phyloP scores from a whole-genome alignment of 1,140 invertebrate genomes.

The Bombus affinis region DNA sequence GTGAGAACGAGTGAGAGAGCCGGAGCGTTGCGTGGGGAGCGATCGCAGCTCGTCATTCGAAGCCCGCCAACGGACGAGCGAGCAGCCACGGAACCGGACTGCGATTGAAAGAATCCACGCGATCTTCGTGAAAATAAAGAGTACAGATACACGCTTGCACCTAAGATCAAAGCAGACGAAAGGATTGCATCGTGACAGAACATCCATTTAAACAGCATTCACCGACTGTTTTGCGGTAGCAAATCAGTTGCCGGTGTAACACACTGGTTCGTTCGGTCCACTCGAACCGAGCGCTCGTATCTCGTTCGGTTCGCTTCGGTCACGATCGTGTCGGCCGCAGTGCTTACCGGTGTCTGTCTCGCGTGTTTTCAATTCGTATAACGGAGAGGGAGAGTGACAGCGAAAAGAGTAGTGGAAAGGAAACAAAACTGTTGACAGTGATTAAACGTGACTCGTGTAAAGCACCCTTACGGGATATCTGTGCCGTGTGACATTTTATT shows the following conservation, averaged over 20 bases:
- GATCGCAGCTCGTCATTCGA: conserved; percentile 79
- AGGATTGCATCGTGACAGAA: conserved; percentile 31
- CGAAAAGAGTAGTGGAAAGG: conserved; percentile 19
- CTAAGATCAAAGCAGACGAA: not conserved
- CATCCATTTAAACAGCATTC: conserved; percentile 2
- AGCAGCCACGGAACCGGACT: conserved; percentile 76
- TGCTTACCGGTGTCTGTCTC: conserved; percentile 48
- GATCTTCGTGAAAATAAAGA: conserved; percentile 60
- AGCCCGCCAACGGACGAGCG: conserved; percentile 81
- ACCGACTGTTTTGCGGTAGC: conserved; percentile 28
- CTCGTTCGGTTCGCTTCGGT: conserved; percentile 54
- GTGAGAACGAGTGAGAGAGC: conserved; percentile 60
- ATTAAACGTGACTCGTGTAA: conserved; percentile 51
- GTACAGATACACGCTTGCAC: conserved; percentile 10
- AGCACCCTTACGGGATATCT: conserved; percentile 18
- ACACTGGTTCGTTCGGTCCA: conserved; percentile 30
- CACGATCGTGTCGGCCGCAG: conserved; percentile 56
- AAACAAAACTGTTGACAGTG: conserved; percentile 50
- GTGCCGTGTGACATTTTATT: conserved; percentile 12
- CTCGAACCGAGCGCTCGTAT: conserved; percentile 54
- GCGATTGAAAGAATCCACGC: conserved; percentile 69
- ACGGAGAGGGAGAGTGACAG: conserved; percentile 22
- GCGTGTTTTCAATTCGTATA: conserved; percentile 43
- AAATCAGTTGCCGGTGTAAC: conserved; percentile 16
- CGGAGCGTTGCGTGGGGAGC: conserved; percentile 69